These are phyloP conservation scores for Synanthedon tipuliformis DNA, from an alignment of 2,888 invertebrate genomes.

Conservation along the genomic window DNA sequence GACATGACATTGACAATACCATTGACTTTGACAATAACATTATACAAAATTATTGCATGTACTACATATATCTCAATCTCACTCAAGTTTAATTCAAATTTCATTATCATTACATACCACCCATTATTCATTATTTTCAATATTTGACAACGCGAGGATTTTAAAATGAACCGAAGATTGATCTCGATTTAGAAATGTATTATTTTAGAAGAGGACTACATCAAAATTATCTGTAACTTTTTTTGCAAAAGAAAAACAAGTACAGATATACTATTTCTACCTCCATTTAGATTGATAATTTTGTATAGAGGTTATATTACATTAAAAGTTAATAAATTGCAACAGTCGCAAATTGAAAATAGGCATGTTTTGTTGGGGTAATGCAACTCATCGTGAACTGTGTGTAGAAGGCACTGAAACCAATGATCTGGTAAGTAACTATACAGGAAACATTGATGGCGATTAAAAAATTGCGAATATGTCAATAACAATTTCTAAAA, in stretches of 20 bases:
- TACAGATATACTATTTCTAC: conserved; percentile 14
- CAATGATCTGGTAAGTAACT: conserved; percentile 47
- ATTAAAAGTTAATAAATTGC: conserved; percentile 17
- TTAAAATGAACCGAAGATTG: conserved; percentile 28
- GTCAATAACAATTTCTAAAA: no score
- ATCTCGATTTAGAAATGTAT: conserved; percentile 38
- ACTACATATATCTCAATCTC: no score
- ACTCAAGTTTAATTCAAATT: no score
- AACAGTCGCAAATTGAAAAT: conserved; percentile 22
- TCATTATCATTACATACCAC: no score
- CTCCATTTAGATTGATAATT: conserved; percentile 24
- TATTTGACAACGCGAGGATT: not conserved
- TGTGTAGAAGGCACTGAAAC: conserved; percentile 46
- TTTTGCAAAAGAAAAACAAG: conserved; percentile 1
- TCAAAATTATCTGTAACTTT: conserved; percentile 24
- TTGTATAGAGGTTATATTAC: conserved; percentile 32
- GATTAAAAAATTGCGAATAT: no score
- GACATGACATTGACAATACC: no score
- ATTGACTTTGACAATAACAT: no score
- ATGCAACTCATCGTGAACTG: conserved; percentile 62
- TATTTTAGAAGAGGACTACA: conserved; percentile 24
- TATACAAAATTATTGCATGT: no score
- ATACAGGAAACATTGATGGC: no score
- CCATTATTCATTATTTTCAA: not conserved
- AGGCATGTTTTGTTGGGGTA: conserved; percentile 64